Conservation (phyloP, 2,888 invertebrate species). For the Mimumesa dahlbomi region DNA sequence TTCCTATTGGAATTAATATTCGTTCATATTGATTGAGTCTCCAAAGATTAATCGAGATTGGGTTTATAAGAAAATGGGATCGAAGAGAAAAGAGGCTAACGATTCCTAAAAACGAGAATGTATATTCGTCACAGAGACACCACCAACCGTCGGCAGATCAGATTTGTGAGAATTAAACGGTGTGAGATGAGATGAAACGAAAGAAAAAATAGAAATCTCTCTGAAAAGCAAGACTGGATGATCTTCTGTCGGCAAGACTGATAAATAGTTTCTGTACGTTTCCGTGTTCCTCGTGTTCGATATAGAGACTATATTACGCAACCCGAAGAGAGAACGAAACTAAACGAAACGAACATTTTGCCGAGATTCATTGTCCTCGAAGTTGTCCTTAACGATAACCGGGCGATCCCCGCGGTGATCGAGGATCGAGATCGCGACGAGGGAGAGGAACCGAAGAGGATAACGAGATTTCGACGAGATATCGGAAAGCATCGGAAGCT, state of each 20-base stretch:
- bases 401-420: background rate
- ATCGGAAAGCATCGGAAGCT: slow-evolving; percentile 49
- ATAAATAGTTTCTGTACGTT: slow-evolving; percentile 7
- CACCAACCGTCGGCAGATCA: too few species aligned
- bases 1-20: background rate
- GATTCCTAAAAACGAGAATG: background rate
- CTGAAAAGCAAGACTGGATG: background rate
- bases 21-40: background rate
- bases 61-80: background rate
- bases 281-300: too few species aligned
- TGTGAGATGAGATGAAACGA: too few species aligned
- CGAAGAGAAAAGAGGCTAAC: background rate
- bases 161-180: too few species aligned
- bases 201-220: background rate
- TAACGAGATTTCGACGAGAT: slow-evolving; percentile 11
- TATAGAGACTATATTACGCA: too few species aligned
- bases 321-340: too few species aligned
- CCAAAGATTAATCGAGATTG: slow-evolving; percentile 7
- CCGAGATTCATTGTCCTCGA: background rate
- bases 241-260: slow-evolving; percentile 23
- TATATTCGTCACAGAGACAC: background rate
- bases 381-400: background rate
- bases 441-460: background rate
- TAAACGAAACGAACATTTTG: too few species aligned
- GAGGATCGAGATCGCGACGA: slow-evolving; percentile 2